Evolutionary conservation across 2,797 vertebrate genomes (phyloP).

Genomic region (Notoglanidium macrostoma): DNA sequence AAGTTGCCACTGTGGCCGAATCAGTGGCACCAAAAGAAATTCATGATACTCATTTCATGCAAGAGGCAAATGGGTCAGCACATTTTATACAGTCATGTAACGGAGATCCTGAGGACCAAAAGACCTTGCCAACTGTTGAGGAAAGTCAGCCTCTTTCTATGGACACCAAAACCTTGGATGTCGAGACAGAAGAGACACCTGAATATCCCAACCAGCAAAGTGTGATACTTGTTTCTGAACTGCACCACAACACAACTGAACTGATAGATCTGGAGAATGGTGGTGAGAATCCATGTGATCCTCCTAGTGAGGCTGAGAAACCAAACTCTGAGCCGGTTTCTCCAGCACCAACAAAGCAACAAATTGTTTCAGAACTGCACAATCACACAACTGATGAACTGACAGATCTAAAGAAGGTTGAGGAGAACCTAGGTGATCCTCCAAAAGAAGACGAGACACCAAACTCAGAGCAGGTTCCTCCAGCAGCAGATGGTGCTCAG

Average conservation of each 20-base stretch:
- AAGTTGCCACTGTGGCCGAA: constrained; percentile 3
- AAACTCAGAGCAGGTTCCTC: neutral
- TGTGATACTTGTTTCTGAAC: constrained; percentile 20
- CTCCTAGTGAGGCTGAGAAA: neutral
- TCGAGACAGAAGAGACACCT: neutral
- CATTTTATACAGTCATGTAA: constrained; percentile 42
- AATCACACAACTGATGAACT: neutral
- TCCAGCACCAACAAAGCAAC: neutral
- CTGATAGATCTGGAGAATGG: constrained; percentile 15
- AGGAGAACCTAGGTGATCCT: too few species aligned
- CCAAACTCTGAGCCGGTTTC: neutral
- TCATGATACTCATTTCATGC: neutral
- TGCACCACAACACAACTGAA: neutral
- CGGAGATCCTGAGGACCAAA: constrained; percentile 23
- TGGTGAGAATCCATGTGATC: neutral
- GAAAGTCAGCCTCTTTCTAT: neutral
- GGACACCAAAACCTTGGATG: neutral
- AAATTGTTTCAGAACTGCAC: neutral
- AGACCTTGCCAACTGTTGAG: neutral
- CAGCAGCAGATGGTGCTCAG: constrained; percentile 36
- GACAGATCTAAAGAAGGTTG: neutral
- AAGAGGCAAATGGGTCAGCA: constrained; percentile 27
- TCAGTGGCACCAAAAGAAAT: neutral
- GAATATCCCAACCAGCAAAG: constrained; percentile 14
- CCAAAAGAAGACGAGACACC: neutral